These are phyloP conservation scores for Branchinecta sandiegonensis DNA, from an alignment of 2,888 invertebrate species.

Conservation along the genomic window DNA sequence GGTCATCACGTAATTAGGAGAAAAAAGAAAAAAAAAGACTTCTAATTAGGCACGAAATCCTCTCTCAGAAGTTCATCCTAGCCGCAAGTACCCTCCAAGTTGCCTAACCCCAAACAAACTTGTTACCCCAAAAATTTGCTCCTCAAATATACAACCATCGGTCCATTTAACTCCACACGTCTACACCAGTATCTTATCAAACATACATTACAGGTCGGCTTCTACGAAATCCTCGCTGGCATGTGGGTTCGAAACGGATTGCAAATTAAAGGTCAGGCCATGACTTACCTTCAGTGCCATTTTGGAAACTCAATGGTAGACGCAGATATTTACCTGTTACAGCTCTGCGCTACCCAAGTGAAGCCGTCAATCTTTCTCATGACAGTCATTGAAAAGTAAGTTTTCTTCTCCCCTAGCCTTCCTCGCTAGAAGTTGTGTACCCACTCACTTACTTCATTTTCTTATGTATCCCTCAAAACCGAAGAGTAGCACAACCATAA, in stretches of 20 bases:
- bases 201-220: conserved; percentile 55
- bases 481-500: no score
- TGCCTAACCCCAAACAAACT: no score
- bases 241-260: conserved; percentile 94
- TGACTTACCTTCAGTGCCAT: conserved; percentile 97
- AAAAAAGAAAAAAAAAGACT: no score
- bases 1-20: no score
- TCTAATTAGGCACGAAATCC: no score
- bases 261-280: conserved; percentile 96
- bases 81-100: no score
- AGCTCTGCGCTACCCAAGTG: conserved; percentile 77
- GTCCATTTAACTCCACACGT: background rate
- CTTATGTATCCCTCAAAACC: no score
- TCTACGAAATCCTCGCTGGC: conserved; percentile 84
- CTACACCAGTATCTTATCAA: background rate
- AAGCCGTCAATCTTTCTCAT: conserved; percentile 65
- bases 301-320: conserved; percentile 98
- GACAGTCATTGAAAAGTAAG: conserved; percentile 72
- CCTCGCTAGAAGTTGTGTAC: no score
- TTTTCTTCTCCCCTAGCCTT: conserved; percentile 23
- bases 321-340: conserved; percentile 85
- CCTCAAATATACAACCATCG: no score
- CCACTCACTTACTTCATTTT: no score
- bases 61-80: no score
- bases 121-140: no score